These are phyloP conservation scores for Oenanthe oenanthe DNA, from an alignment of 2,113 vertebrate genomes.

Conservation along the genomic window DNA sequence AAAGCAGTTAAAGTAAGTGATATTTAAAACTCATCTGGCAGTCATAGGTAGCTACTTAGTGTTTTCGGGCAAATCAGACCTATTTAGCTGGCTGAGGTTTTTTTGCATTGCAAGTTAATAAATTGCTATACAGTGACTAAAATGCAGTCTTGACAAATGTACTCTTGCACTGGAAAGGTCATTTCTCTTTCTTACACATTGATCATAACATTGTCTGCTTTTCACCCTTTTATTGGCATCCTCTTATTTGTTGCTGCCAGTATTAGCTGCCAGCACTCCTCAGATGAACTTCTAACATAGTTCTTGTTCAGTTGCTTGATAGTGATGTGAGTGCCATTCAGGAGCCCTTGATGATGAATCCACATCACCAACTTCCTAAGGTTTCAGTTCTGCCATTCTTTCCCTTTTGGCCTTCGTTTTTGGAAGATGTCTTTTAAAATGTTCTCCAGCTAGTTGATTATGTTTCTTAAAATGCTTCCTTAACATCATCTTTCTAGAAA, in stretches of 20 bases:
- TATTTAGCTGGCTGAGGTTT: not conserved
- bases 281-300: not conserved
- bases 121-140: not conserved
- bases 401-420: not conserved
- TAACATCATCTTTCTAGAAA: not conserved
- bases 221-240: not conserved
- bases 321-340: not conserved
- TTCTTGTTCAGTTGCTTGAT: not conserved
- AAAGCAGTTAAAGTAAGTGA: not conserved
- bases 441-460: not conserved
- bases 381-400: not conserved
- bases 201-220: not conserved
- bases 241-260: not conserved
- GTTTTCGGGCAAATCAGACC: not conserved
- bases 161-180: not conserved
- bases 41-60: not conserved
- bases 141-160: not conserved
- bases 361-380: accelerated
- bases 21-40: not conserved
- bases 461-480: not conserved
- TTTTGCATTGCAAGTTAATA: not conserved
- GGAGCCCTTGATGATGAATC: not conserved
- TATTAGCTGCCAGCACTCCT: not conserved
- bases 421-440: not conserved
- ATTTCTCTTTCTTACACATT: not conserved